Base-by-base conservation (phyloP, 2,888 invertebrate species). In the Arrhopalites spinosus region DNA sequence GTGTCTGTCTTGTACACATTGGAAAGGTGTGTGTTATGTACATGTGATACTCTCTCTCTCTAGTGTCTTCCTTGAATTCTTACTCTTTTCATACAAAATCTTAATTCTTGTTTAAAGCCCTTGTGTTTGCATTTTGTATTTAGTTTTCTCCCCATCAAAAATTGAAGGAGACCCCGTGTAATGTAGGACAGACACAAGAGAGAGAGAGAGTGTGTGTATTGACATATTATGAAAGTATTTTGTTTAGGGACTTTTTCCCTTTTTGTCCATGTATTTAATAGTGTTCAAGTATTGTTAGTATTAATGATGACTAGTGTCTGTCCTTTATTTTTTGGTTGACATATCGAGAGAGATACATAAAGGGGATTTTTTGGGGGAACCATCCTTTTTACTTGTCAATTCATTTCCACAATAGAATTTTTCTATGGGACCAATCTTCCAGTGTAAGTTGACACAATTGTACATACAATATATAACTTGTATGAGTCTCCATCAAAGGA, bases 51-150 rank as follows among this genome's bases (percentile, higher is more conserved):
- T n/a, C n/a, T n/a, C n/a, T n/a, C n/a, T 63, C 15, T 25, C 30
- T 64, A 30, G 27, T 30, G n/a, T 64, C 30, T 17, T 27, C 2
- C 36, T 8, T 20, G 17, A 45, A 23, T 29, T 61, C 61, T 17
- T 7, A 23, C 23, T 1, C 27, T 61, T 29, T 59, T 59, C n/a
- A n/a, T n/a, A n/a, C n/a, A n/a, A 13, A 25, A 59, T 64, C 36
- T 30, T 64, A 36, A 53, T n/a, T 20, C 59, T 11, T 11, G 11
- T 59, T 23, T 59, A 59, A 59, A 20, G n/a, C 23, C 59, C 59
- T 8, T 45, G 7, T 66, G 66, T 66, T 66, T 66, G 43, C 66
- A n/a, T 36, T 66, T 66, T 45, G 66, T 66, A 66, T 66, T 66
- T 66, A 30, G 17, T 30, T 11, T 11, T 36, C 36, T 53, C 47